phyloP scores from a whole-genome alignment of 2,797 vertebrate species.

The Phrynocephalus forsythii region DNA sequence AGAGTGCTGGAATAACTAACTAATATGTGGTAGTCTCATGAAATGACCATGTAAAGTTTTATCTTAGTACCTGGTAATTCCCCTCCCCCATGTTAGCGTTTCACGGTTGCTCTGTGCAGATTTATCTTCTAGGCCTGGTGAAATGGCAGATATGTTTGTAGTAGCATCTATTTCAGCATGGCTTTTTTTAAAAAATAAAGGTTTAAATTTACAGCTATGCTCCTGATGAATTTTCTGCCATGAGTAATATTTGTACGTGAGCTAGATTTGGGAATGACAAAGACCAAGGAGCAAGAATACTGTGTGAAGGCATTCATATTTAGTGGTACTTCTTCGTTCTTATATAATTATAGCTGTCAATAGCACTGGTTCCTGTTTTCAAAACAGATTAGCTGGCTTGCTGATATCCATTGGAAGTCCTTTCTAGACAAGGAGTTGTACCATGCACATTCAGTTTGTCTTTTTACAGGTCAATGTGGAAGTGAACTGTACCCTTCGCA shows the following conservation, averaged over 20 bases:
- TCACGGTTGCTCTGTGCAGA: neutral
- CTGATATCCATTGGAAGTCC: slow-evolving; percentile 14
- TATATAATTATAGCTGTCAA: neutral
- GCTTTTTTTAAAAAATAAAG: neutral
- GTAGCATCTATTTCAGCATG: neutral
- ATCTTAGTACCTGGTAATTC: neutral
- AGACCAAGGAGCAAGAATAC: neutral
- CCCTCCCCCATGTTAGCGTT: neutral
- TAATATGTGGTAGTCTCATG: neutral
- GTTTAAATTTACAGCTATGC: neutral
- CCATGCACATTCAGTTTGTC: slow-evolving; percentile 9
- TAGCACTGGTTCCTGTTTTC: neutral
- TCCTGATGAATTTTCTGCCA: neutral
- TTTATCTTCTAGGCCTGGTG: neutral
- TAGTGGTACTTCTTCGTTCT: neutral
- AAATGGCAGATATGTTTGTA: neutral
- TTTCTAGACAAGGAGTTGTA: neutral
- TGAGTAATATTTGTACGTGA: slow-evolving; percentile 3
- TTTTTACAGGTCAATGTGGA: slow-evolving; percentile 82
- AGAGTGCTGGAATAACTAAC: neutral
- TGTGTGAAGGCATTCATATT: too few species aligned
- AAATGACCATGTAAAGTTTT: neutral
- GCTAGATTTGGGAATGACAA: neutral
- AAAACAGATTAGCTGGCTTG: slow-evolving; percentile 34
- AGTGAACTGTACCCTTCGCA: slow-evolving; percentile 82